Evolutionary conservation across 2,797 vertebrate genomes (phyloP), one percentile per base, ranked within the genome.

Genomic region (Morelia viridis): DNA sequence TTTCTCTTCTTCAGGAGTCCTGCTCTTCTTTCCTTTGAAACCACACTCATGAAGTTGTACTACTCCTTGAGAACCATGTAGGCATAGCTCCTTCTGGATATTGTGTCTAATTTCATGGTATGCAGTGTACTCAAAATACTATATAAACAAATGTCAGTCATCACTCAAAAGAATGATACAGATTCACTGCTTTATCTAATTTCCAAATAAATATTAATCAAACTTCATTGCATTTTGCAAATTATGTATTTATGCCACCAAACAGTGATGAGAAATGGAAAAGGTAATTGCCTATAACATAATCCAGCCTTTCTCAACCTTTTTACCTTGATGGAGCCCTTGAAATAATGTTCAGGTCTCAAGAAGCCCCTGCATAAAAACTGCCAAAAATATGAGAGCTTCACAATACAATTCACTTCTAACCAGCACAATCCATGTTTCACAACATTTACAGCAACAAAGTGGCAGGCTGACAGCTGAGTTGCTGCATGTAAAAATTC

Each of bases 121-220:
- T 80, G 97, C 98, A 90, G 99, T 99, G 95, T 98, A 99, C 96
- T 99, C 99, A 95, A 99, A 99, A 97, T 99, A 99, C 99, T 99
- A 76, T 93, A 92, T 91, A 94, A 95, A 93, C 85, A 96, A 96
- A 94, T 93, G 83, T 17, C 4, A 0, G 3, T 22, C 26, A 83
- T n/a, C 12, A 83, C 46, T 26, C 50, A 28, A 26, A 64, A 80
- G 15, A 46, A 28, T 1, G 17, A 65, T 46, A 56, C 26, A 83
- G 12, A 9, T 35, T 64, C 46, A 89, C 2, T 58, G 56, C 6
- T 87, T 12, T 7, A 12, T 85, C 11, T 85, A 3, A 19, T 65
- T 64, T 90, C 24, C 68, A 57, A 50, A 58, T 56, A 46, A 87
- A 26, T 9, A 10, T 58, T 87, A 56, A 80, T 17, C 60, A 22